Evolutionary conservation across 2,113 vertebrate genomes (phyloP).

Genomic region (Eptesicus fuscus): DNA sequence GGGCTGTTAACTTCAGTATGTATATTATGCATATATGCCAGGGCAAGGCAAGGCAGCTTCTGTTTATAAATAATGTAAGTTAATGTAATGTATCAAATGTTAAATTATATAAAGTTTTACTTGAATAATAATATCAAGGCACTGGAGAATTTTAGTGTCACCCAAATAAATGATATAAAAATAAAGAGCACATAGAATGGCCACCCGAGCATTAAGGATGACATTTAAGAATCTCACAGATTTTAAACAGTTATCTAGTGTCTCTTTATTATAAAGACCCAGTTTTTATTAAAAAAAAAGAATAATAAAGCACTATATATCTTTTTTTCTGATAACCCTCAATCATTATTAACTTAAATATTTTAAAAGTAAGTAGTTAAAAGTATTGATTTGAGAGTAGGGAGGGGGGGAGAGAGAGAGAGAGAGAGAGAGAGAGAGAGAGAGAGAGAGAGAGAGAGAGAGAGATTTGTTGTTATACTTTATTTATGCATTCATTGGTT

Average conservation of each 20-base stretch:
- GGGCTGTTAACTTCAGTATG: slow-evolving; percentile 42
- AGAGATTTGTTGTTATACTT: not conserved
- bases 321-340: not conserved
- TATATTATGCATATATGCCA: slow-evolving; percentile 36
- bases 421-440: too few relatives aligned
- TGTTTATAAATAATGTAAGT: slow-evolving; percentile 63
- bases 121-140: slow-evolving; percentile 40
- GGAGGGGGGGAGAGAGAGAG: too few relatives aligned
- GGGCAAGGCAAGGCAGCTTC: slow-evolving; percentile 8
- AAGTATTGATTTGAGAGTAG: not conserved
- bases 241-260: not conserved
- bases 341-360: not conserved
- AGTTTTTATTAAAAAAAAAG: not conserved
- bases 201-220: not conserved
- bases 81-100: slow-evolving; percentile 53
- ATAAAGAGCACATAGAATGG: not conserved
- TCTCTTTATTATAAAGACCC: not conserved
- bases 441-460: not conserved
- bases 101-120: slow-evolving; percentile 56
- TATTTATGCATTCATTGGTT: not conserved
- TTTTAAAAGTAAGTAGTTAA: not conserved
- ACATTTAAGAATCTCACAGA: not conserved
- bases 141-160: slow-evolving; percentile 26
- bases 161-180: slow-evolving; percentile 32
- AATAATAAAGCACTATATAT: not conserved